Base-by-base conservation (phyloP, 2,888 invertebrate species). In the Diogma glabrata region DNA sequence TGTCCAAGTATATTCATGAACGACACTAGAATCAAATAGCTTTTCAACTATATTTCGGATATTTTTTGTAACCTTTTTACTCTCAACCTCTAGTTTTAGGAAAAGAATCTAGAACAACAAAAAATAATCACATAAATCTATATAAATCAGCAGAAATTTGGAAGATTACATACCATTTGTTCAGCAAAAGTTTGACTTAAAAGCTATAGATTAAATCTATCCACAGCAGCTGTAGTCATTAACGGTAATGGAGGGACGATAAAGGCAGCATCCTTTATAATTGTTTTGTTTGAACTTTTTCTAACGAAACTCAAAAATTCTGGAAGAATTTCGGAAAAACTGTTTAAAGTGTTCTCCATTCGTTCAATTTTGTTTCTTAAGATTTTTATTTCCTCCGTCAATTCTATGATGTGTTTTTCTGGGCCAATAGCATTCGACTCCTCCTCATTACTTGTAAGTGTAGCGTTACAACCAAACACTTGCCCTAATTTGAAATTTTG, bases 141-240 rank as follows among this genome's bases (percentile, higher is more conserved):
- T n/a, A n/a, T n/a, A n/a, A n/a, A n/a, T n/a, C n/a, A n/a, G n/a
- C n/a, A n/a, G n/a, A n/a, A n/a, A n/a, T n/a, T n/a, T n/a, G n/a
- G n/a, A n/a, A n/a, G n/a, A n/a, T n/a, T n/a, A 2, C n/a, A 36
- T 36, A 36, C 36, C 36, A 36, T 36, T 36, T 36, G 36, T 36
- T 36, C 36, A 16, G 36, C 2, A 36, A 36, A 36, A n/a, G n/a
- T 36, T 36, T 12, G n/a, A 6, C 16, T 36, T 12, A 10, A 7
- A 3, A 36, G 36, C 36, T 36, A 2, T n/a, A 36, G 2, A 3
- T 28, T n/a, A 28, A 28, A 28, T 12, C 10, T n/a, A 12, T 28
- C 28, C 10, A 28, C n/a, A 28, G 28, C 28, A 28, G 3, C 10
- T 4, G 2, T n/a, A 10, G 28, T 28, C 10, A 12, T 10, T 28